Percentiles rank a stretch among this genome's conserved stretches.
phyloP scores from a whole-genome alignment of 2,888 invertebrate genomes.

The Bruchidius siliquastri region DNA sequence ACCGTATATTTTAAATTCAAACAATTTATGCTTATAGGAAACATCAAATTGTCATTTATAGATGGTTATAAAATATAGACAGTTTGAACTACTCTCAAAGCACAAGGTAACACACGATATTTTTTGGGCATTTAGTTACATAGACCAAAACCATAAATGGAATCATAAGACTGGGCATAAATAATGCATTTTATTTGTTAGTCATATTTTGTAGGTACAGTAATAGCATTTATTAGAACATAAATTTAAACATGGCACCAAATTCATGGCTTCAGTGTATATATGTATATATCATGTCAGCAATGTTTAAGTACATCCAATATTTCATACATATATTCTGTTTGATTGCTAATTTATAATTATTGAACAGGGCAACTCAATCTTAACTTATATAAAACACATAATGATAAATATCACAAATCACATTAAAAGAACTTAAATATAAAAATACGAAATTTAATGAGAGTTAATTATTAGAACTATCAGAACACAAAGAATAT shows the following conservation, averaged over 20 bases:
- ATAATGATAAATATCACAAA: not conserved
- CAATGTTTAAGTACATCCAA: too few relatives aligned
- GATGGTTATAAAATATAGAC: too few relatives aligned
- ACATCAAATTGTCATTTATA: too few relatives aligned
- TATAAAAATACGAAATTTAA: not conserved
- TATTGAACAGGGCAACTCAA: not conserved
- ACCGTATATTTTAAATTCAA: too few relatives aligned
- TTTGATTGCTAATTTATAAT: not conserved
- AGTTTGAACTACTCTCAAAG: too few relatives aligned
- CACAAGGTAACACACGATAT: too few relatives aligned
- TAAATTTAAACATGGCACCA: not conserved
- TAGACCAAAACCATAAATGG: too few relatives aligned
- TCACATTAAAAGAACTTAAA: not conserved
- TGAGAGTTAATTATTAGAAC: not conserved
- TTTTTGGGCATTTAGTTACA: too few relatives aligned
- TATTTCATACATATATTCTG: too few relatives aligned
- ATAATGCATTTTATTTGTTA: not conserved
- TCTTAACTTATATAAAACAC: not conserved
- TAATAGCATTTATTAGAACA: not conserved
- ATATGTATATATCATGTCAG: not conserved
- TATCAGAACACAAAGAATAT: not conserved
- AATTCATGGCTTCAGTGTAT: not conserved
- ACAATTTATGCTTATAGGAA: too few relatives aligned
- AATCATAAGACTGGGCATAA: too few relatives aligned
- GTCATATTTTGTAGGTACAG: not conserved